Percentiles rank a stretch among this genome's conserved stretches.
Conservation (phyloP, 2,888 invertebrate genomes). For the Chymomyza procnemis region DNA sequence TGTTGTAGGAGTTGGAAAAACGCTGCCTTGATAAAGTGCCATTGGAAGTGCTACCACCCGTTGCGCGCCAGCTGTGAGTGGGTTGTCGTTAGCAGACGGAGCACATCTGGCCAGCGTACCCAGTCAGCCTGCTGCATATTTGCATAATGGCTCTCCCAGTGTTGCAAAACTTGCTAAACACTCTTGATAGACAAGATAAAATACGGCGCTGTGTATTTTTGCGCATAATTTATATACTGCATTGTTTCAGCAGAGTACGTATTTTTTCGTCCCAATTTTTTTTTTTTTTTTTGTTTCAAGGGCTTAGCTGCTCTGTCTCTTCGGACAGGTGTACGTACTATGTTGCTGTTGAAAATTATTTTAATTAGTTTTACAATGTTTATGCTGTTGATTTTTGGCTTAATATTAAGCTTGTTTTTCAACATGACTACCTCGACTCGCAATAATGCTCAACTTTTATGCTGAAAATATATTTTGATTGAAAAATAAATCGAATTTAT, state of each 20-base stretch:
- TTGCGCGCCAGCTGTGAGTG: not conserved
- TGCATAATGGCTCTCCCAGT: constrained; percentile 70
- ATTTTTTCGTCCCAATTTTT: not conserved
- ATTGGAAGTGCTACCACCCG: not conserved
- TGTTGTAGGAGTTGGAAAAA: not conserved
- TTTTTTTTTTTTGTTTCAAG: not conserved
- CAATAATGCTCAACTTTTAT: not conserved
- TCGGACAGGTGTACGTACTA: not conserved
- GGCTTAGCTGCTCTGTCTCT: not conserved
- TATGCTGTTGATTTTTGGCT: constrained; percentile 41
- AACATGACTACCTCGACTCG: not conserved
- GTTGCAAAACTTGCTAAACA: constrained; percentile 73
- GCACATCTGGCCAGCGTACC: not conserved
- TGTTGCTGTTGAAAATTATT: constrained; percentile 29
- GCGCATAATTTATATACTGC: constrained; percentile 62
- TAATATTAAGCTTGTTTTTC: constrained; percentile 1
- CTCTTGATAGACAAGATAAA: constrained; percentile 73
- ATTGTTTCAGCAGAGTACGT: not conserved
- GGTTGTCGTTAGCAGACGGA: not conserved
- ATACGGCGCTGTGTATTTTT: constrained; percentile 64
- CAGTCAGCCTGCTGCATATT: constrained; percentile 58
- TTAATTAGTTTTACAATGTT: constrained; percentile 56
- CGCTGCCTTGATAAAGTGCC: not conserved
- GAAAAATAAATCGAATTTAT: constrained; percentile 76
- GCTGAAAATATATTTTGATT: constrained; percentile 62